These are phyloP conservation scores for Aulostomus chinensis DNA, from an alignment of 2,797 vertebrate genomes.

Conservation along the genomic window DNA sequence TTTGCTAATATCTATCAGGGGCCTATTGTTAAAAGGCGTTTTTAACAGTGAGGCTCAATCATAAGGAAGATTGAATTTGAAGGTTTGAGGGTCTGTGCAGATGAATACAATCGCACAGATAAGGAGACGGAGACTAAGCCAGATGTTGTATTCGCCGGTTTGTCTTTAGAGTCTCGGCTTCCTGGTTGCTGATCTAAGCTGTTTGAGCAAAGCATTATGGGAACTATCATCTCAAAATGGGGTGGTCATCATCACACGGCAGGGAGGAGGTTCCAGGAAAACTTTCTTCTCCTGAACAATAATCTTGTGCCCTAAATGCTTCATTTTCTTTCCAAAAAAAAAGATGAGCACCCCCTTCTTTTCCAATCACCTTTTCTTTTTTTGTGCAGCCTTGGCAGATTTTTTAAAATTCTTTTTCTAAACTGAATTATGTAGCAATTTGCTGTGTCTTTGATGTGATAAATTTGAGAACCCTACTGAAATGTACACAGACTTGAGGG, in stretches of 20 bases:
- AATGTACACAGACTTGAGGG: conserved; percentile 68
- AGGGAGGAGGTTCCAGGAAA: conserved; percentile 78
- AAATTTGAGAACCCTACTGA: conserved; percentile 73
- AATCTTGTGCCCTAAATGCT: conserved; percentile 78
- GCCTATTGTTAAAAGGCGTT: conserved; percentile 69
- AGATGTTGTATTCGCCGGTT: conserved; percentile 78
- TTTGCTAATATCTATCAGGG: conserved; percentile 65
- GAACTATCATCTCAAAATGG: conserved; percentile 67
- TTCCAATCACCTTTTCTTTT: conserved; percentile 14
- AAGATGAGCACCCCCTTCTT: too few relatives aligned
- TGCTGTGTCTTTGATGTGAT: conserved; percentile 80
- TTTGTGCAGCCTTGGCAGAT: conserved; percentile 81
- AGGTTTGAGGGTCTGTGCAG: conserved; percentile 45
- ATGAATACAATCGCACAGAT: conserved; percentile 67
- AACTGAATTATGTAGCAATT: conserved; percentile 85
- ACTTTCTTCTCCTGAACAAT: conserved; percentile 75
- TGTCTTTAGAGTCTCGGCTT: conserved; percentile 53
- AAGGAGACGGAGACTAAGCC: conserved; percentile 69
- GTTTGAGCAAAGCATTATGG: conserved; percentile 74
- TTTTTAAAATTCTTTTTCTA: too few relatives aligned
- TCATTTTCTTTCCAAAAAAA: conserved; percentile 79
- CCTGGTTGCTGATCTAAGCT: conserved; percentile 85
- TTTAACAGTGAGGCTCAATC: conserved; percentile 58
- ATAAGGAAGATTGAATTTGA: conserved; percentile 52
- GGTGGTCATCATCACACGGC: conserved; percentile 57